Evolutionary conservation across 1,140 invertebrate species (phyloP).

Genomic region (Cyrtorhinus lividipennis): DNA sequence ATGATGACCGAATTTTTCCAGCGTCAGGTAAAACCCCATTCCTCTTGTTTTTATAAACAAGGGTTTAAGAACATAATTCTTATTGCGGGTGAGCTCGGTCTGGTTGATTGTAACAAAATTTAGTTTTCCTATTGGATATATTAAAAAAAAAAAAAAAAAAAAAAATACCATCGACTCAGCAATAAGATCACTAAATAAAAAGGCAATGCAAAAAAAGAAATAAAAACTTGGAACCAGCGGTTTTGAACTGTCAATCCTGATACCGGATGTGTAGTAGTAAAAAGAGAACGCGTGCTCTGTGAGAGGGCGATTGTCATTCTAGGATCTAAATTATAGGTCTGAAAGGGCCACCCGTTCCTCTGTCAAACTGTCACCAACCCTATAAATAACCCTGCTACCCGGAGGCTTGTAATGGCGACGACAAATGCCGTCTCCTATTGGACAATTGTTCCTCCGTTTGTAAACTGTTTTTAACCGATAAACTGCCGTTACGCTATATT

Average conservation of each 20-base stretch:
- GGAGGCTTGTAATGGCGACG: conserved; percentile 3
- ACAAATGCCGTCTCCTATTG: neutral
- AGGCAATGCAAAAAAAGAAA: no score
- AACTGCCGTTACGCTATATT: conserved; percentile 6
- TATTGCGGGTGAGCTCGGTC: no score
- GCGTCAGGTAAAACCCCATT: no score
- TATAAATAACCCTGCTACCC: neutral
- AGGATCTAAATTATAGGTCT: conserved; percentile 8
- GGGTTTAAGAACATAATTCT: no score
- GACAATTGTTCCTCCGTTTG: conserved; percentile 9
- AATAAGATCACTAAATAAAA: neutral
- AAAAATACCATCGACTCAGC: neutral
- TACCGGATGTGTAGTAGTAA: neutral
- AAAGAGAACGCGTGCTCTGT: conserved; percentile 5
- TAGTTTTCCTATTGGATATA: no score
- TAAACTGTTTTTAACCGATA: neutral
- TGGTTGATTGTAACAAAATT: no score
- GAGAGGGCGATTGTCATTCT: conserved; percentile 5
- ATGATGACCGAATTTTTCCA: no score
- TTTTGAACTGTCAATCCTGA: no score
- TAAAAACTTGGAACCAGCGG: no score
- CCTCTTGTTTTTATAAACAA: no score
- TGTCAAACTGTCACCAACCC: conserved; percentile 9
- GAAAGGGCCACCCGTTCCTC: neutral
- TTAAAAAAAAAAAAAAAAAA: no score